Base-by-base conservation (phyloP, 92 coral and sea anemone genomes). In the Epizoanthus ramosus region DNA sequence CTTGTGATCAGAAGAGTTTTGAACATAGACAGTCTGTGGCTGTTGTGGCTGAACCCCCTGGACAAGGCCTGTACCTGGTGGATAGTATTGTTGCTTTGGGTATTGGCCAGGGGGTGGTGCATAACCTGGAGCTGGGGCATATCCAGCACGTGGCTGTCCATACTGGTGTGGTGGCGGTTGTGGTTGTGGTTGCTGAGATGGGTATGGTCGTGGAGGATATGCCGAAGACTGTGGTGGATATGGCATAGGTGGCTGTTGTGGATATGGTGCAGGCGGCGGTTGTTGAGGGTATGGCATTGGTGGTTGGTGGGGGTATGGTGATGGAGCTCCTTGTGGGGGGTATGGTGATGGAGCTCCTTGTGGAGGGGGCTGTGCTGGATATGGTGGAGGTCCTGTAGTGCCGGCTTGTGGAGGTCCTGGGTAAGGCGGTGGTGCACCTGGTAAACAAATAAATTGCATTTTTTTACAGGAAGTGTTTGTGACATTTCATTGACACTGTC, bases 1-100 rank as follows among this genome's bases (percentile, higher is more conserved):
- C 59, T 66, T 81, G 39, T 60, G 81, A 35, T 71, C 83, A 54
- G 72, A 68, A 24, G 91, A 87, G 67, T 90, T 87, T 73, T 92
- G 90, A 16, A 93, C 93, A 83, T 89, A 90, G 24, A 93, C 91
- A 85, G 97, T 93, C 92, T 93, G 97, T 54, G 95, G 91, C 79
- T 89, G 84, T 90, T 93, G 97, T 61, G 95, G 89, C 65, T 74
- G 81, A 15, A 84, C 94, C 50, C 91, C 91, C 84, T 90, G 96
- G 41, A 88, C 87, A 57, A 87, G 83, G 15, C 79, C 83, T 37
- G 95, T 90, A 18, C 76, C 63, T 19, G 87, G 87, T 54, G 95
- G 81, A 58, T 69, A 87, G 68, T 93, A 93, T 43, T 77, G 89
- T 63, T 85, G 97, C 43, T 79, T 86, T 64, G 97, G 97, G 63